Evolutionary conservation across 37 sponge, comb jelly and placozoan species (phyloP), one percentile per base, ranked within the genome.

Genomic region (Axinella damicornis): DNA sequence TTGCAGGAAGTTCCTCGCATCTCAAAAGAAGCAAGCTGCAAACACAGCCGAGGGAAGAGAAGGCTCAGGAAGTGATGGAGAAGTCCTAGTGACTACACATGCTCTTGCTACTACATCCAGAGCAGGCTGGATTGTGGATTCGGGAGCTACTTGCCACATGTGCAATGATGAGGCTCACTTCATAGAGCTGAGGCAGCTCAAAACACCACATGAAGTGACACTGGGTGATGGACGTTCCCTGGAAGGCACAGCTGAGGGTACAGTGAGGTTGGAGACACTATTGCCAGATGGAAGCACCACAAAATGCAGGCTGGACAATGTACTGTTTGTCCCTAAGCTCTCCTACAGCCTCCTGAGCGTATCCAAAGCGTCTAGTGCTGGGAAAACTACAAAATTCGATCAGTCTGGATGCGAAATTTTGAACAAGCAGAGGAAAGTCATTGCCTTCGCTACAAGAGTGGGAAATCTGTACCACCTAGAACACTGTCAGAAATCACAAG

Each of bases 381-480:
- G 70, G 20, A 56, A 81, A 59, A 76, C 57, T 20, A 63, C 65
- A 31, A 77, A 52, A 40, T 83, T 89, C 66, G 53, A 90, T 69
- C 54, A 74, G 6, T 21, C 65, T 39, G 73, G 73, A 40, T 79
- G 80, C 57, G 65, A 58, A 73, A 57, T 78, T 17, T n/a, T 84
- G 37, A 77, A 84, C 36, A 28, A 78, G 12, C 28, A 78, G 27
- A 39, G 37, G 17, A 73, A 80, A 0, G 62, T 90, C 17, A 74
- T 80, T 31, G 85, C 81, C 5, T 39, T 58, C 57, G 90, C 85
- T 25, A 81, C 76, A 16, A 65, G 67, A 36, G 64, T 69, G 12
- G 90, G 90, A 74, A 84, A 77, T 41, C 81, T 90, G 25, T 79
- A 84, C 81, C 74, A 84, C 69, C 33, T 90, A 46, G 75, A 84